These are phyloP conservation scores for Myotis yumanensis DNA, from an alignment of 2,113 vertebrate species.

Conservation along the genomic window DNA sequence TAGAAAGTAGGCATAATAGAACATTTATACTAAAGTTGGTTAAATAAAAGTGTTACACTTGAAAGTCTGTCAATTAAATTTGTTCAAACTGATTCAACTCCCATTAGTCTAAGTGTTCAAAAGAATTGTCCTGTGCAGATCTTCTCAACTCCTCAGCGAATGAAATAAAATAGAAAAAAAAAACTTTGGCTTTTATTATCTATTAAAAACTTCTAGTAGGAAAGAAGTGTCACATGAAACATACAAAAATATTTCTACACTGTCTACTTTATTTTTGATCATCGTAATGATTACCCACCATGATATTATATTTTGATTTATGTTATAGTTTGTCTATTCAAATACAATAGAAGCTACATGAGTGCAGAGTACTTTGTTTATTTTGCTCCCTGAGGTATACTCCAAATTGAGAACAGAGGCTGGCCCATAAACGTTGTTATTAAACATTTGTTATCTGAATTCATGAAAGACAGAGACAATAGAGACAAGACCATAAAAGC, in stretches of 20 bases:
- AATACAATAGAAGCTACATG: not conserved
- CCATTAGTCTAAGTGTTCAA: not conserved
- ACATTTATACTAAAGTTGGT: not conserved
- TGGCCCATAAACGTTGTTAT: not conserved
- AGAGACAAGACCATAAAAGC: not conserved
- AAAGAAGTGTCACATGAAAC: not conserved
- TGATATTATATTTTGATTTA: not conserved
- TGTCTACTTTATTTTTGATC: not conserved
- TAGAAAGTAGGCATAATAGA: not conserved
- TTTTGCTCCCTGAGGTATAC: not conserved
- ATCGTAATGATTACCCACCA: not conserved
- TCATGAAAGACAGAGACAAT: not conserved
- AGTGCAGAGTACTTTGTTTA: not conserved
- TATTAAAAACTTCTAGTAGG: not conserved
- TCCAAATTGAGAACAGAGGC: not conserved
- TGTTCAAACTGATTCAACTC: conserved; percentile 44
- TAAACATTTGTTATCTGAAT: not conserved
- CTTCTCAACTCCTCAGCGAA: not conserved
- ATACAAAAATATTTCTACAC: not conserved
- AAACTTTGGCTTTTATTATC: not conserved
- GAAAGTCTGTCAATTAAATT: conserved; percentile 43
- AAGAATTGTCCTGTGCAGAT: not conserved
- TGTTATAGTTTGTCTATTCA: not conserved
- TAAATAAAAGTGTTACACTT: conserved; percentile 33
- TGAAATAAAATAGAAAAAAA: conserved; percentile 16